Conservation (phyloP, 1,140 invertebrate genomes). For the honey bee (Apis mellifera) region Amel_HAv3.1 CM009945.2:3695001-3695500, state of each 20-base stretch:
- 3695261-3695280: slow-evolving; percentile 78
- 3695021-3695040: slow-evolving; percentile 1
- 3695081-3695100: background rate
- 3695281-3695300: slow-evolving; percentile 79
- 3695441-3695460: background rate
- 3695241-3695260: slow-evolving; percentile 71
- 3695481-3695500: background rate
- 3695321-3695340: slow-evolving; percentile 76
- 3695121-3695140: background rate
- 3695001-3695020: background rate
- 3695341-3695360: slow-evolving; percentile 75
- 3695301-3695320: slow-evolving; percentile 76
- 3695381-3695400: slow-evolving; percentile 75
- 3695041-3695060: background rate
- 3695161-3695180: slow-evolving; percentile 21
- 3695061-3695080: background rate
- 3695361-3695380: slow-evolving; percentile 74
- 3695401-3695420: slow-evolving; percentile 60
- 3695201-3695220: slow-evolving; percentile 41
- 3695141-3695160: slow-evolving; percentile 3
- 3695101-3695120: slow-evolving; percentile 19
- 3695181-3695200: background rate
- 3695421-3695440: slow-evolving; percentile 1
- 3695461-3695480: background rate
- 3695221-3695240: slow-evolving; percentile 63